Evolutionary conservation across 92 coral and sea anemone species (phyloP).

Genomic region (Paragorgia papillata): DNA sequence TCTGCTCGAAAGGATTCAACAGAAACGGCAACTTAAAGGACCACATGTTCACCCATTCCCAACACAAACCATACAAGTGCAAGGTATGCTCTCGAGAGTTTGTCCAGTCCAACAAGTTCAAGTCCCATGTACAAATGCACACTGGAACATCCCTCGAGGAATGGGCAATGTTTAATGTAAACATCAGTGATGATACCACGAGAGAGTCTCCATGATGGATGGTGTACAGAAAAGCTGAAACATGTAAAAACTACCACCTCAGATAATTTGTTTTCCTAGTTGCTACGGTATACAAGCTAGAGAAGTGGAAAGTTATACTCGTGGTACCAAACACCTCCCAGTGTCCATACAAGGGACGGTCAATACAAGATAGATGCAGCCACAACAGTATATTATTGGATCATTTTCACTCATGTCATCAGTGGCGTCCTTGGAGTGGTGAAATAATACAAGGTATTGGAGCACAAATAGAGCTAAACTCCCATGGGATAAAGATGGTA

Average conservation of each 20-base stretch:
- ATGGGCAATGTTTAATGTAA: conserved; percentile 47
- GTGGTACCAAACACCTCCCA: too few relatives aligned
- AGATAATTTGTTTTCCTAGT: too few relatives aligned
- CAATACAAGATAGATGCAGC: too few relatives aligned
- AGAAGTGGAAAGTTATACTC: too few relatives aligned
- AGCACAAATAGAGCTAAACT: too few relatives aligned
- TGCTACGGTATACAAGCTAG: too few relatives aligned
- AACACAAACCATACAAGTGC: conserved; percentile 41
- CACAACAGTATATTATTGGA: too few relatives aligned
- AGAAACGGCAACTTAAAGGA: conserved; percentile 39
- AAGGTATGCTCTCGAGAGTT: conserved; percentile 33
- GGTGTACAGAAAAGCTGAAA: background rate
- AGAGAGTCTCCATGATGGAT: conserved; percentile 18
- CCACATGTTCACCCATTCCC: conserved; percentile 42
- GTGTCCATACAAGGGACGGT: too few relatives aligned
- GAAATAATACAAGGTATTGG: too few relatives aligned
- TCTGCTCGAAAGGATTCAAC: conserved; percentile 41
- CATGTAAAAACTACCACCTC: background rate
- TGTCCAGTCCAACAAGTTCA: conserved; percentile 46
- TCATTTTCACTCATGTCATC: too few relatives aligned
- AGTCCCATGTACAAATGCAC: conserved; percentile 44
- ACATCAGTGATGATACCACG: conserved; percentile 17
- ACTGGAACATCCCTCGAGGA: conserved; percentile 33
- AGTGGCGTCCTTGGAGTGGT: too few relatives aligned
- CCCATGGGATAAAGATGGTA: too few relatives aligned